Percentiles rank a stretch among this genome's conserved stretches.
Evolutionary conservation across 1,140 invertebrate genomes (phyloP).

Genomic region (Gerris buenoi): DNA sequence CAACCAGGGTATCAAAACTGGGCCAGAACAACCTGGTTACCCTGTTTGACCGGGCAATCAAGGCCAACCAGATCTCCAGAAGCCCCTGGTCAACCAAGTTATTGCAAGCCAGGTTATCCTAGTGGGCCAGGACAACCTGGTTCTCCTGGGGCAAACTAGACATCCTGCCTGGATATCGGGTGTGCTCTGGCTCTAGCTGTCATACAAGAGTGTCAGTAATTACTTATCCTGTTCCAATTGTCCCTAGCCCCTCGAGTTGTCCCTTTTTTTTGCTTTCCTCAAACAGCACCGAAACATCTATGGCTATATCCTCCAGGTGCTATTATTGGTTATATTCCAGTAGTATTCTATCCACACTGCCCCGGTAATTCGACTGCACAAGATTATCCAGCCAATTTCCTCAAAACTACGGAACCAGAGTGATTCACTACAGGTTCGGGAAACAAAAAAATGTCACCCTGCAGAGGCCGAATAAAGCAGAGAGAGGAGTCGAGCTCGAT

Average conservation of each 20-base stretch:
- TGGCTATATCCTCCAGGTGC: conserved; percentile 29
- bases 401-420: too few relatives aligned
- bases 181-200: conserved; percentile 11
- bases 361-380: conserved; percentile 33
- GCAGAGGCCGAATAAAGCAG: too few relatives aligned
- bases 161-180: conserved; percentile 18
- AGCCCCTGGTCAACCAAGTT: conserved; percentile 24
- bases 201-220: conserved; percentile 35
- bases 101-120: conserved; percentile 25
- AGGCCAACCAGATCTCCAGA: conserved; percentile 24
- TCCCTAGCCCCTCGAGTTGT: conserved; percentile 35
- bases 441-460: too few relatives aligned
- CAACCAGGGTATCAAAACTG: too few relatives aligned
- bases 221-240: conserved; percentile 37
- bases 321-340: conserved; percentile 40
- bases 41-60: conserved; percentile 20
- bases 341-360: conserved; percentile 42
- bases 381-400: too few relatives aligned
- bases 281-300: conserved; percentile 18
- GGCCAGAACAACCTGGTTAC: conserved; percentile 20
- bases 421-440: too few relatives aligned
- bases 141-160: conserved; percentile 14
- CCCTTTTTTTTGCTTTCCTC: conserved; percentile 38
- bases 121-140: conserved; percentile 19
- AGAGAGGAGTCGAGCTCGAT: too few relatives aligned